phyloP scores from a whole-genome alignment of 2,888 invertebrate species.

The Calephelis perditalis region DNA sequence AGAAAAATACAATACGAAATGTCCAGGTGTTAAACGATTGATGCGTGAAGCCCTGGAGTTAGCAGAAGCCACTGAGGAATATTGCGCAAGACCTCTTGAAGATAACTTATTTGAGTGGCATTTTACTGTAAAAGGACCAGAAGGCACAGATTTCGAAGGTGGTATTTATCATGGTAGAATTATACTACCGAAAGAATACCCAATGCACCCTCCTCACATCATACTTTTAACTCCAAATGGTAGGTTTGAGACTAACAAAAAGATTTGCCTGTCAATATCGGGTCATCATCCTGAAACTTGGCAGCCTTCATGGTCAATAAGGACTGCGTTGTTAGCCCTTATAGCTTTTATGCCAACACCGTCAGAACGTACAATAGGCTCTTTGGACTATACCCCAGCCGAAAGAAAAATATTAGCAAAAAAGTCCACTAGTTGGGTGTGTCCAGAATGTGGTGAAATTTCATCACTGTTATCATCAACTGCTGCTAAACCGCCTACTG shows the following conservation, averaged over 20 bases:
- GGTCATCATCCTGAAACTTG: slow-evolving; percentile 98
- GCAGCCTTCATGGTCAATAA: slow-evolving; percentile 98
- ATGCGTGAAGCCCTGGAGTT: slow-evolving; percentile 95
- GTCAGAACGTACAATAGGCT: slow-evolving; percentile 93
- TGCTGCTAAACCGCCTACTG: slow-evolving; percentile 68
- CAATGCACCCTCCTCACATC: slow-evolving; percentile 98
- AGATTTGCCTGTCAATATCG: slow-evolving; percentile 96
- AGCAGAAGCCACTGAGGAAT: slow-evolving; percentile 91
- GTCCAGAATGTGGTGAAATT: slow-evolving; percentile 64
- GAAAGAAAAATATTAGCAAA: slow-evolving; percentile 89
- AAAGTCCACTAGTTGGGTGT: slow-evolving; percentile 77
- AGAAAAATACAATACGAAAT: slow-evolving; percentile 72
- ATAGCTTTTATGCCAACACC: slow-evolving; percentile 97
- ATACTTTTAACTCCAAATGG: slow-evolving; percentile 96
- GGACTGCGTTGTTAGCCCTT: slow-evolving; percentile 93
- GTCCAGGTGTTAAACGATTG: slow-evolving; percentile 92
- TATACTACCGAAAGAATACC: slow-evolving; percentile 94
- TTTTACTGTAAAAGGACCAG: slow-evolving; percentile 94
- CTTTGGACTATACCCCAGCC: slow-evolving; percentile 91
- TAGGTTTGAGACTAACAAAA: slow-evolving; percentile 94
- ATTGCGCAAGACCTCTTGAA: slow-evolving; percentile 92
- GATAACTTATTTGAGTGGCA: slow-evolving; percentile 99
- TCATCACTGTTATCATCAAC: slow-evolving; percentile 58
- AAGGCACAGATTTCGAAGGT: slow-evolving; percentile 91
- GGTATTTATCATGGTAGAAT: slow-evolving; percentile 96